Evolutionary conservation across 2,113 vertebrate genomes (phyloP).

Genomic region (Aegypius monachus): DNA sequence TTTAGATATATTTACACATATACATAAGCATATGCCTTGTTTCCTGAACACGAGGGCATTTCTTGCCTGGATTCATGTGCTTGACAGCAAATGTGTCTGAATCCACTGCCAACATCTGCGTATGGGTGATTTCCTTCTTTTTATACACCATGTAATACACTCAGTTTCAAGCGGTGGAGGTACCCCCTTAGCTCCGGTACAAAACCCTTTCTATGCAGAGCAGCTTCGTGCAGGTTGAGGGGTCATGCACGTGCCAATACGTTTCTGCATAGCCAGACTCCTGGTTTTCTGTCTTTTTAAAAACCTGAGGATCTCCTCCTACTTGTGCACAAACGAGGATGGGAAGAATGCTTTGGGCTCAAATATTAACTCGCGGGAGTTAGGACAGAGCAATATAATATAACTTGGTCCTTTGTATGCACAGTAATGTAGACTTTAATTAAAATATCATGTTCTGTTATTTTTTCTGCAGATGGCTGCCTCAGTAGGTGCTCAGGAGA

Average conservation of each 20-base stretch:
- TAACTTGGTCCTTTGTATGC: background rate
- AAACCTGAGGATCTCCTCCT: background rate
- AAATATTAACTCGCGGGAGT: background rate
- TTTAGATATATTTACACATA: background rate
- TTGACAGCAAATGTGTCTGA: background rate
- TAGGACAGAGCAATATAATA: background rate
- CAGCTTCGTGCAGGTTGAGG: background rate
- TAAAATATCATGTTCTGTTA: background rate
- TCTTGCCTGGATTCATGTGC: background rate
- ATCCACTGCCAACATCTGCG: background rate
- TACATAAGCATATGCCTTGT: background rate
- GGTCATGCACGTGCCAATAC: fast-evolving
- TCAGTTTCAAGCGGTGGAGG: background rate
- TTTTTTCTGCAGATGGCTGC: background rate
- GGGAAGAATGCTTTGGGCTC: background rate
- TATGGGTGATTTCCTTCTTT: background rate
- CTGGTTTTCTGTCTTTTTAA: background rate
- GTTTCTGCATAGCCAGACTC: background rate
- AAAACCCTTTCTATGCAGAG: background rate
- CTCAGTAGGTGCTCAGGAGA: background rate
- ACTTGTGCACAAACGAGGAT: background rate
- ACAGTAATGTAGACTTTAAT: slow-evolving; percentile 1
- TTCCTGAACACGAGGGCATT: background rate
- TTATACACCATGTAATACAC: background rate
- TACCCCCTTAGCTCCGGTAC: background rate